Conservation (phyloP, 2,113 vertebrate genomes). For the Catharus minimus region DNA sequence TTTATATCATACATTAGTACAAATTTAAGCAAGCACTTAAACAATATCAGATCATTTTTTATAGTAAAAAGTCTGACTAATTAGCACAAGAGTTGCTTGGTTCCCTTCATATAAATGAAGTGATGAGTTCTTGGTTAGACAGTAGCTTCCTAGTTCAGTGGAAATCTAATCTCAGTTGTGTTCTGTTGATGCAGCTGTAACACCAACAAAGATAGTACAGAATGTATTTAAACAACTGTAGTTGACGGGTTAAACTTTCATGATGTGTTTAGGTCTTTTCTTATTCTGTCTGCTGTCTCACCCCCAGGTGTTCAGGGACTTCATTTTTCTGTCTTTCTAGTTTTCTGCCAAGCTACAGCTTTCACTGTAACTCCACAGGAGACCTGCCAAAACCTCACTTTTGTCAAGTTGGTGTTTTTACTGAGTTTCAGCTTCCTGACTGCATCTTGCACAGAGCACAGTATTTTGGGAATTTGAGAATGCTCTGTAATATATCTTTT, state of each 20-base stretch:
- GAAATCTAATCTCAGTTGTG: background rate
- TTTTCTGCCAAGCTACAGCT: background rate
- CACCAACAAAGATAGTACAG: background rate
- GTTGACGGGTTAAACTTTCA: slow-evolving; percentile 9
- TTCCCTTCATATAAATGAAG: background rate
- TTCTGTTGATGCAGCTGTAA: background rate
- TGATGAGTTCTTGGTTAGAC: background rate
- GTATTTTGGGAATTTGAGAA: background rate
- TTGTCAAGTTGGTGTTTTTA: slow-evolving; percentile 16
- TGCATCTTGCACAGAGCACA: background rate
- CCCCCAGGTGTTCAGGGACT: background rate
- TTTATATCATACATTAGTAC: background rate
- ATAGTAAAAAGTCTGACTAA: background rate
- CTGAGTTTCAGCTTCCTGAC: background rate
- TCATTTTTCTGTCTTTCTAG: slow-evolving; percentile 10
- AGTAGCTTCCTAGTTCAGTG: background rate
- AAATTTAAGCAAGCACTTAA: background rate
- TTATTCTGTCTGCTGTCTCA: background rate
- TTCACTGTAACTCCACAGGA: slow-evolving; percentile 35
- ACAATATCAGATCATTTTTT: background rate
- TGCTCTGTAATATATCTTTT: background rate
- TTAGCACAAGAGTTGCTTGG: background rate
- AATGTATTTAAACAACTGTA: background rate
- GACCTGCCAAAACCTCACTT: slow-evolving; percentile 26
- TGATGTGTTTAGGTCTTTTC: background rate